Base-by-base conservation (phyloP, 2,113 vertebrate species). In the Apodemus speciosus region DNA sequence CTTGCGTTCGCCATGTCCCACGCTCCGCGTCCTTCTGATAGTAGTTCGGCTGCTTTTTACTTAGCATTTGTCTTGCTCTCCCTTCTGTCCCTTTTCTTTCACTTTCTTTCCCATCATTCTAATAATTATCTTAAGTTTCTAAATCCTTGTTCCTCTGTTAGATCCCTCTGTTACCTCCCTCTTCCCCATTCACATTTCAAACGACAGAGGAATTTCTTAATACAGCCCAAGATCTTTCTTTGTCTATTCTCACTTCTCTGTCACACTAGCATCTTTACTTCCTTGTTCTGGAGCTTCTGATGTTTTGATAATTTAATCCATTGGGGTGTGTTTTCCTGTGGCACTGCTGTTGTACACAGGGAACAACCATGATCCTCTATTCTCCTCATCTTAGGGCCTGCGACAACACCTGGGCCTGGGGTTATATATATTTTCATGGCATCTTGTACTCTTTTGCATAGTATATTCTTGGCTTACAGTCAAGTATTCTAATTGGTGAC, bases 51-150 rank as follows among this genome's bases (percentile, higher is more conserved):
- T 8, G 21, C 25, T 14, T 86, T 72, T 27, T 66, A 30, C 51
- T 87, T 79, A 35, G 7, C 35, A 35, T 68, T 83, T 66, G 58
- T 38, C 2, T 6, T 35, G 3, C 46, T 35, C n/a, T 91, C 77
- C n/a, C 20, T 27, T 84, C 56, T 35, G 13, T 85, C 20, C 85
- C 35, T 83, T 0, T 91, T 77, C 16, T 15, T 85, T 90, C 40
- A 62, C 53, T 86, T 73, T 68, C 71, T 80, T 77, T 8, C 30
- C n/a, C 32, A 27, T 90, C 69, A 49, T 76, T 58, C 80, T 62
- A 72, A 30, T 81, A 75, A 83, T 86, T 89, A 68, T 87, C 64
- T 69, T 90, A n/a, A 85, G 13, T 49, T 77, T 92, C 49, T 90
- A 56, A 92, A 58, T 89, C 85, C 6, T 76, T 58, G 4, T 32